These are phyloP conservation scores for Rattus rattus DNA, from an alignment of 2,113 vertebrate species.

Conservation along the genomic window DNA sequence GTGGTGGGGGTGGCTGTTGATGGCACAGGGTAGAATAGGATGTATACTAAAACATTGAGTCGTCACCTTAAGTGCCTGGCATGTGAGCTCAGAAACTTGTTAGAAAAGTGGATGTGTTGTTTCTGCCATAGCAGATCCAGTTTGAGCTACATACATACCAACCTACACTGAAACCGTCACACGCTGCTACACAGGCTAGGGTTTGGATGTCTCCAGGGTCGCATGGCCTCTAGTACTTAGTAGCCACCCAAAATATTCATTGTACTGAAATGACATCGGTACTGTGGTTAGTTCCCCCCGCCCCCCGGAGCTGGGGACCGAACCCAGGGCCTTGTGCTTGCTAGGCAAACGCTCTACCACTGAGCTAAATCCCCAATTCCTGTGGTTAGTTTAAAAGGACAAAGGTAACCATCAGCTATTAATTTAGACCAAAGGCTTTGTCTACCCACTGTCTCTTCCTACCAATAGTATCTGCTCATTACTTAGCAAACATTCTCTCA, in stretches of 20 bases:
- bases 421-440: neutral
- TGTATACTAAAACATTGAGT: neutral
- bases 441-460: neutral
- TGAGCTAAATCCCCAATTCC: no score
- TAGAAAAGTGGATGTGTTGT: neutral
- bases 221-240: neutral
- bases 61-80: neutral
- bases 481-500: neutral
- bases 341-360: no score
- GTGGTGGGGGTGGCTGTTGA: neutral
- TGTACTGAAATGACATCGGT: neutral
- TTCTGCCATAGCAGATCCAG: neutral
- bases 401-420: neutral
- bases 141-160: neutral
- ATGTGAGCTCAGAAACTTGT: neutral
- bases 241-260: neutral
- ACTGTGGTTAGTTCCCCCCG: neutral
- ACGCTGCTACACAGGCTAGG: neutral
- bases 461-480: neutral
- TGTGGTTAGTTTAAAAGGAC: neutral
- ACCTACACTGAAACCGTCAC: neutral
- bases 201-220: neutral
- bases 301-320: no score
- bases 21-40: neutral
- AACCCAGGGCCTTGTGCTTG: no score